Evolutionary conservation across 2,797 vertebrate species (phyloP), one percentile per base, ranked within the genome.

Genomic region (Pipistrellus kuhlii): DNA sequence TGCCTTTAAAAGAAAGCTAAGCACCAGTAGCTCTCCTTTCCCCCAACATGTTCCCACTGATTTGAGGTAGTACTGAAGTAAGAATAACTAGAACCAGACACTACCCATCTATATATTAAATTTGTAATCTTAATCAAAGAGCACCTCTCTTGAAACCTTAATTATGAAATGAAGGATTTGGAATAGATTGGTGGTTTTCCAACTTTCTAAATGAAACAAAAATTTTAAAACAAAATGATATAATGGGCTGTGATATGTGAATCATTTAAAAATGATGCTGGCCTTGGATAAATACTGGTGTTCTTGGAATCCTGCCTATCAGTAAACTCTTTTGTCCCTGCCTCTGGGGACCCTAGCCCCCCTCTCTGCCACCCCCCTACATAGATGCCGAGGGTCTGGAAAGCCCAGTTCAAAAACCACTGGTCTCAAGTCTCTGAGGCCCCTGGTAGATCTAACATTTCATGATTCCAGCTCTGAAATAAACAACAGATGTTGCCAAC

Each of bases 401-500:
- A 92, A 92, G 76, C 53, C 87, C 96, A 68, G 96, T 95, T 97
- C 91, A 96, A 94, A 97, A 96, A 84, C 85, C 91, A 93, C 93
- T 88, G 94, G 92, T 95, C 92, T 90, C 82, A 64, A 90, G 71
- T 90, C 88, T 90, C 95, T 30, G 85, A 96, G 95, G 95, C 44
- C 85, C 91, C 66, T 82, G 75, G 44, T 95, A 88, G 75, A 95
- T 90, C 92, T 97, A 95, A 95, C 94, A 96, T 97, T 97, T 97
- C 95, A 96, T 95, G 73, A 95, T 93, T 94, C 85, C 87, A 93
- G 38, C 87, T 95, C 96, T 86, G 96, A 97, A 97, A 97, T 97
- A 96, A 96, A 97, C 97, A 97, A 97, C 97, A 97, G 95, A 97
- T 97, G 95, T 97, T 81, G 83, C 91, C 96, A 96, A 92, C 89